phyloP scores from a whole-genome alignment of 2,797 vertebrate species.

The Acrossocheilus wenchowensis region DNA sequence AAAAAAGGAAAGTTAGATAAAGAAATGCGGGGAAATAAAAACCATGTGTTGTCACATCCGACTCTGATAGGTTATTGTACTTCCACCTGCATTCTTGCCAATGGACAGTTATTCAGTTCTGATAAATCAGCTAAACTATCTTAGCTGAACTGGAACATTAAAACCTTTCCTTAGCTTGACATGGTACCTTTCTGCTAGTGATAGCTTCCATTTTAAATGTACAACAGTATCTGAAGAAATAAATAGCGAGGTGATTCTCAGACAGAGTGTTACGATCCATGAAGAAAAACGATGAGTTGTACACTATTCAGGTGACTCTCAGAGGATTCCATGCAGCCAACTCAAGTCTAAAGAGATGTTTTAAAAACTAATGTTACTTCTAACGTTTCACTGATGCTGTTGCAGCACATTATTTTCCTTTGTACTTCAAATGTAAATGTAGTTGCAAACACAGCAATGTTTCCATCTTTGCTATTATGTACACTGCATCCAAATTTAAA shows the following conservation, averaged over 20 bases:
- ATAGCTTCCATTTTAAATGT: conserved; percentile 22
- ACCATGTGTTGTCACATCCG: conserved; percentile 19
- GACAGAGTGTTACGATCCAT: not conserved
- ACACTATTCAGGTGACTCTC: not conserved
- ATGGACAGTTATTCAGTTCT: conserved; percentile 3
- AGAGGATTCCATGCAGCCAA: not conserved
- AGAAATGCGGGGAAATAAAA: conserved; percentile 11
- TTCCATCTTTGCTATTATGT: not conserved
- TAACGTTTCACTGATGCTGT: conserved; percentile 19
- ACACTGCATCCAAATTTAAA: not conserved
- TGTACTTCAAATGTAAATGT: conserved; percentile 20
- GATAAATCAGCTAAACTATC: conserved; percentile 11
- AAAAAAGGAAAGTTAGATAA: conserved; percentile 22
- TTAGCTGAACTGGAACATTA: conserved; percentile 6
- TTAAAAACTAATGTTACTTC: conserved; percentile 17
- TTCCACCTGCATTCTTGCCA: conserved; percentile 17
- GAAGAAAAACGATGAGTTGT: not conserved
- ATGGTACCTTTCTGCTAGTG: not conserved
- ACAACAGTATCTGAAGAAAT: not conserved
- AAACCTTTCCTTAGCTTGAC: not conserved
- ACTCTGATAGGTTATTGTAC: conserved; percentile 21
- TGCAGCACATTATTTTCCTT: conserved; percentile 7
- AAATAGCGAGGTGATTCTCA: not conserved
- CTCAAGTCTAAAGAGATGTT: not conserved
- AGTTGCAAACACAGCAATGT: not conserved